A percentile compares a stretch with the other conserved stretches of the same genome.
Evolutionary conservation across 1,140 invertebrate species (phyloP).

Genomic region (Papilio xuthus): DNA sequence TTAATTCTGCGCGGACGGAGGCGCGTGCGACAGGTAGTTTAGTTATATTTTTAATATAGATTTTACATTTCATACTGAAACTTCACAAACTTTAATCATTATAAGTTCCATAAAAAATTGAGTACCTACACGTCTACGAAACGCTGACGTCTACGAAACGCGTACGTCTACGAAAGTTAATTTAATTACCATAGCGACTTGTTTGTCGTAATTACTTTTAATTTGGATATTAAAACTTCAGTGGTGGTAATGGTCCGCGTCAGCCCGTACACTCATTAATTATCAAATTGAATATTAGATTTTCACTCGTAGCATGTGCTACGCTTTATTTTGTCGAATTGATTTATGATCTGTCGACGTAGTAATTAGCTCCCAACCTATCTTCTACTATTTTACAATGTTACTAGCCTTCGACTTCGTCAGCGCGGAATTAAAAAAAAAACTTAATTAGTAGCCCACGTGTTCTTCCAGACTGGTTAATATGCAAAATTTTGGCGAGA

Average conservation of each 20-base stretch:
- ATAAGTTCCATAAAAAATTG: not conserved
- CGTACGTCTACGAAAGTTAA: not conserved
- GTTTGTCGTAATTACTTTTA: conserved; percentile 21
- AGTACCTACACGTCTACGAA: no score
- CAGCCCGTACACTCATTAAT: conserved; percentile 16
- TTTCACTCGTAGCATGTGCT: conserved; percentile 16
- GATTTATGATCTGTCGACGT: not conserved
- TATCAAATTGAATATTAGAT: conserved; percentile 24
- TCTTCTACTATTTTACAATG: not conserved
- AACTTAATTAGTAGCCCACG: not conserved
- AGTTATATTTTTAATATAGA: not conserved
- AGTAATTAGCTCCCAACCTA: not conserved
- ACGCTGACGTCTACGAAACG: not conserved
- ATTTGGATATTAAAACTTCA: conserved; percentile 19
- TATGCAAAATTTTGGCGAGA: no score
- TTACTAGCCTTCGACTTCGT: not conserved
- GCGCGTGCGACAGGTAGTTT: no score
- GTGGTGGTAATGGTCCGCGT: conserved; percentile 12
- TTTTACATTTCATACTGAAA: not conserved
- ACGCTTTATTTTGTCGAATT: conserved; percentile 21
- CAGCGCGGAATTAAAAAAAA: not conserved
- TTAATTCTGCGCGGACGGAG: no score
- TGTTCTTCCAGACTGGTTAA: no score
- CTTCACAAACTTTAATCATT: not conserved
- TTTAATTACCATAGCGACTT: conserved; percentile 12